Percentiles rank a stretch among this genome's conserved stretches.
phyloP scores from a whole-genome alignment of 2,888 invertebrate genomes.

The Keiferia lycopersicella region DNA sequence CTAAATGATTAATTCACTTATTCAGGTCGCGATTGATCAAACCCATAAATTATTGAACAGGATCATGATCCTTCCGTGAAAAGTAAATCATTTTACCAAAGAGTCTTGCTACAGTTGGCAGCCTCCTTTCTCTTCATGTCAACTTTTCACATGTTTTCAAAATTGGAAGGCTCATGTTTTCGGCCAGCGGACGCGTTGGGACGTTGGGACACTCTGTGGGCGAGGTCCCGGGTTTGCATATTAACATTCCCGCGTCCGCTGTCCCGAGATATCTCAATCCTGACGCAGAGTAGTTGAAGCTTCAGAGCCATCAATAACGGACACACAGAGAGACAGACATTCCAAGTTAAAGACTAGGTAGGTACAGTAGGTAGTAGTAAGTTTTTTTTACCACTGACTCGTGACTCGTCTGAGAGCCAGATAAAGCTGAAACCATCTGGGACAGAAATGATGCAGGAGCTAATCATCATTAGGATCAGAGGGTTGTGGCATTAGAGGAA shows the following conservation, averaged over 20 bases:
- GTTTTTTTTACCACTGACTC: no score
- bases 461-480: no score
- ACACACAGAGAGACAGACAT: not conserved
- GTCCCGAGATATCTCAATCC: conserved; percentile 62
- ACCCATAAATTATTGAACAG: not conserved
- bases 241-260: conserved; percentile 60
- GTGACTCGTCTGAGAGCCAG: no score
- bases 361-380: no score
- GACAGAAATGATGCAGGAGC: no score
- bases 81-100: conserved; percentile 4
- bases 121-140: not conserved
- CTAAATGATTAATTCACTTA: no score
- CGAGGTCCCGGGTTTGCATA: conserved; percentile 51
- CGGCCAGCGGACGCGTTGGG: not conserved
- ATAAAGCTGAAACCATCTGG: no score
- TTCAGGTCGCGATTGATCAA: not conserved
- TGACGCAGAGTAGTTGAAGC: conserved; percentile 48
- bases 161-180: not conserved
- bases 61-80: not conserved
- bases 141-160: not conserved
- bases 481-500: no score
- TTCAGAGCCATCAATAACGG: conserved; percentile 5
- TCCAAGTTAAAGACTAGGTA: not conserved
- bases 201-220: conserved; percentile 30
- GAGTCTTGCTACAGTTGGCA: not conserved